Conservation (phyloP, 1,140 invertebrate genomes). For the Aphis craccivora region DNA sequence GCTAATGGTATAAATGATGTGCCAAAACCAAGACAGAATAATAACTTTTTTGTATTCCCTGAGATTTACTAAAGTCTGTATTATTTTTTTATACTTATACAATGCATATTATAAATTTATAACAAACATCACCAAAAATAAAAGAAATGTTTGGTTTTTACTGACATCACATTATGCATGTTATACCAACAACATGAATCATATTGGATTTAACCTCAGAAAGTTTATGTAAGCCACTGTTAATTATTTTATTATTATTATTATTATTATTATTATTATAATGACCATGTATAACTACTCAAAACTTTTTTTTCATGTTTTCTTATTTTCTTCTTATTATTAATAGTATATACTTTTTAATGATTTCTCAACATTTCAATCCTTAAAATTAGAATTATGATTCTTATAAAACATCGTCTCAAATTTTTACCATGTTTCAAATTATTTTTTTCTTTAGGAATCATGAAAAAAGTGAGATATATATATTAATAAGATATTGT, state of each 20-base stretch:
- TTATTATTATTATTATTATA: background rate
- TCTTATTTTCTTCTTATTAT: background rate
- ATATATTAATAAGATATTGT: slow-evolving; percentile 36
- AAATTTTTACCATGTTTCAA: background rate
- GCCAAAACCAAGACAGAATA: slow-evolving; percentile 6
- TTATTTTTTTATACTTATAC: slow-evolving; percentile 19
- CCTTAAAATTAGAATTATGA: background rate
- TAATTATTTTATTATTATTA: background rate
- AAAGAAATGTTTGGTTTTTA: background rate
- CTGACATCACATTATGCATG: background rate
- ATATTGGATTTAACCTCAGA: background rate
- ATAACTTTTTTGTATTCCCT: background rate
- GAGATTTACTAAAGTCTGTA: background rate
- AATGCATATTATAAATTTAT: background rate
- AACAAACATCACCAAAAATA: background rate
- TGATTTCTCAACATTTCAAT: background rate
- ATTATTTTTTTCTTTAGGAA: background rate
- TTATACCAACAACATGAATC: background rate
- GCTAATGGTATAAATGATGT: slow-evolving; percentile 27
- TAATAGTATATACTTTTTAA: too few relatives aligned
- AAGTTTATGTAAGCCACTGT: background rate
- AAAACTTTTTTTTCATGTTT: background rate
- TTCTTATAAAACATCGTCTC: background rate
- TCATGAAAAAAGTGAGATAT: slow-evolving; percentile 20
- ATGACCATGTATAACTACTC: background rate